Base-by-base conservation (phyloP, 1,140 invertebrate species). In the Lasaia peninsularis region DNA sequence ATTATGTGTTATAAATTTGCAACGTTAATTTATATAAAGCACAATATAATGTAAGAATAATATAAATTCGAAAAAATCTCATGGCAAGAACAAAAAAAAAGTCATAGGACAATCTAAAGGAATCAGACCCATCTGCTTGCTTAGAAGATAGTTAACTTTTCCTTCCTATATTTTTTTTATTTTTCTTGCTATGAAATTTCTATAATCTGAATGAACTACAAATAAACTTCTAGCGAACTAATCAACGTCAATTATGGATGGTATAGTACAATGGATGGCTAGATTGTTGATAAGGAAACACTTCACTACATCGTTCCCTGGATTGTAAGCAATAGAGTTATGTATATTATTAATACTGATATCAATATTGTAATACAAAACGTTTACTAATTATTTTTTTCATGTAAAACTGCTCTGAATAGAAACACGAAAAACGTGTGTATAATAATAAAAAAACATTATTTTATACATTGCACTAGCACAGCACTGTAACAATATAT, bases 261-360 rank as follows among this genome's bases (percentile, higher is more conserved):
- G 40, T 48, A 48, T 21, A 48, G 40, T n/a, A 48, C 10, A 21
- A 48, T 48, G 40, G 40, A 48, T 48, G 40, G 40, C 40, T 48
- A 48, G 20, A 21, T 48, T 48, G 20, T 48, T 11, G 40, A 48
- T 11, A 21, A 20, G 20, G 18, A 40, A 40, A 40, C 14, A 8
- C 14, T 40, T 18, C 6, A 16, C n/a, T 40, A 40, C 16, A 40
- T 44, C 24, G 18, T 44, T 44, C 11, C 10, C 18, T 44, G 40
- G 12, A 10, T 44, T 44, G 16, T 18, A 44, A 44, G 18, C 40
- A 44, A 28, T 6, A 6, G 5, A 18, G 40, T 44, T 44, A 44
- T 10, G 20, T 44, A 48, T 48, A 16, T 16, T 48, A 48, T 11
- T 48, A 48, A 48, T 48, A 48, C 40, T 48, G 40, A 48, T 21